phyloP scores from a whole-genome alignment of 30 jellyfish, hydroid and myxozoan genomes.

The Aurelia sp. region DNA sequence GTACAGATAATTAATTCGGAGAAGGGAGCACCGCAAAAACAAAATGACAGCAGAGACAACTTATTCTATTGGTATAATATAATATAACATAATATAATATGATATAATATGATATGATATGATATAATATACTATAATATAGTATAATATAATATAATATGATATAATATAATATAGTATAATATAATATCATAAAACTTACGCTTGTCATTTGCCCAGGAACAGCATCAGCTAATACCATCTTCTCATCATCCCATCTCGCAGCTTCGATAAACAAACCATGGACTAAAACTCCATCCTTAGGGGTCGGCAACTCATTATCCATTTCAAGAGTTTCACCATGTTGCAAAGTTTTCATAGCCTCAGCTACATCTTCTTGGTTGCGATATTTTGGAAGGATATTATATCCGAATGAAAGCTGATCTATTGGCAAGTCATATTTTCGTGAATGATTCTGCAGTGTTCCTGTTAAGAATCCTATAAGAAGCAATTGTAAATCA shows the following conservation, averaged over 20 bases:
- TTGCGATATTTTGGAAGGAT: conserved; percentile 70
- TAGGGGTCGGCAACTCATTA: conserved; percentile 64
- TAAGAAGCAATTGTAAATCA: too few relatives aligned
- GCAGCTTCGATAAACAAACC: conserved; percentile 96
- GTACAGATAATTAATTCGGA: too few relatives aligned
- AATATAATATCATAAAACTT: too few relatives aligned
- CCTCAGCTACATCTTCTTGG: conserved; percentile 90
- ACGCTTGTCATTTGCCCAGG: conserved; percentile 94
- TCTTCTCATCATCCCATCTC: conserved; percentile 90
- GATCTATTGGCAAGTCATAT: conserved; percentile 94
- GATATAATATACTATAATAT: too few relatives aligned
- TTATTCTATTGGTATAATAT: too few relatives aligned
- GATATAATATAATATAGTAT: too few relatives aligned
- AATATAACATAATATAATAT: too few relatives aligned
- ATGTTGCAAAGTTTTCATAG: conserved; percentile 76
- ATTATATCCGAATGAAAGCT: conserved; percentile 82
- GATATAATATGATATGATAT: too few relatives aligned
- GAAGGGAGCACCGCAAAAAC: too few relatives aligned
- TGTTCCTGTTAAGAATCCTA: conserved; percentile 97
- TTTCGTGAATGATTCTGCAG: conserved; percentile 95
- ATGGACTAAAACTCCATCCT: conserved; percentile 96
- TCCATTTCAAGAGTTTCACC: conserved; percentile 84
- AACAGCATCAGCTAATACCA: conserved; percentile 88
- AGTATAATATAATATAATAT: too few relatives aligned
- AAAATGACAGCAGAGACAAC: too few relatives aligned